A percentile compares a stretch with the other conserved stretches of the same genome.
phyloP scores from a whole-genome alignment of 1,140 invertebrate species.

The Dendroctonus ponderosae region DNA sequence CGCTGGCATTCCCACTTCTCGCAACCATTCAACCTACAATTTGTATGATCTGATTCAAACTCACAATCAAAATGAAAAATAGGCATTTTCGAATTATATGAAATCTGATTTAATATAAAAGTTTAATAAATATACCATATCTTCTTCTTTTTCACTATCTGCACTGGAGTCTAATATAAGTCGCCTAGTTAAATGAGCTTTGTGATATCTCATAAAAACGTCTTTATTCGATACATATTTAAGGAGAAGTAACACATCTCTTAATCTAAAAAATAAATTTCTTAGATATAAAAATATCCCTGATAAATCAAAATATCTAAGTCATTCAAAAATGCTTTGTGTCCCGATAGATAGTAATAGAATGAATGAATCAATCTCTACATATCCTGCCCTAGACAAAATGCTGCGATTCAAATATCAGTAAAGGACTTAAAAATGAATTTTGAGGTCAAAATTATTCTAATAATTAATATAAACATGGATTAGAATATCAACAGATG shows the following conservation, averaged over 20 bases:
- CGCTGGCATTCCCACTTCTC: constrained; percentile 97
- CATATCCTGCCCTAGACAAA: too few species aligned
- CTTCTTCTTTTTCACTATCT: constrained; percentile 99
- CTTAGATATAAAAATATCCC: background rate
- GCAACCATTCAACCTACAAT: constrained; percentile 75
- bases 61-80: background rate
- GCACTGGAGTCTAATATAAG: constrained; percentile 90
- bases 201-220: constrained; percentile 99
- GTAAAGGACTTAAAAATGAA: too few species aligned
- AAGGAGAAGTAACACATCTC: constrained; percentile 90
- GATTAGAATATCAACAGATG: too few species aligned
- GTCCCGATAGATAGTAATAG: too few species aligned
- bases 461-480: too few species aligned
- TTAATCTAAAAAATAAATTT: constrained; percentile 58
- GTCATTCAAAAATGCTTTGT: too few species aligned
- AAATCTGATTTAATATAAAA: background rate
- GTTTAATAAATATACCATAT: constrained; percentile 70
- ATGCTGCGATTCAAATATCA: too few species aligned
- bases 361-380: too few species aligned
- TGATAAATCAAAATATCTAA: too few species aligned
- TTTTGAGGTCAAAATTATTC: too few species aligned
- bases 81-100: background rate
- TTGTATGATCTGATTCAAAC: background rate
- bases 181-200: constrained; percentile 94
- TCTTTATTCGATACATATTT: constrained; percentile 99